A percentile compares a stretch with the other conserved stretches of the same genome.
phyloP scores from a whole-genome alignment of 2,888 invertebrate genomes.

The Macropis europaea region DNA sequence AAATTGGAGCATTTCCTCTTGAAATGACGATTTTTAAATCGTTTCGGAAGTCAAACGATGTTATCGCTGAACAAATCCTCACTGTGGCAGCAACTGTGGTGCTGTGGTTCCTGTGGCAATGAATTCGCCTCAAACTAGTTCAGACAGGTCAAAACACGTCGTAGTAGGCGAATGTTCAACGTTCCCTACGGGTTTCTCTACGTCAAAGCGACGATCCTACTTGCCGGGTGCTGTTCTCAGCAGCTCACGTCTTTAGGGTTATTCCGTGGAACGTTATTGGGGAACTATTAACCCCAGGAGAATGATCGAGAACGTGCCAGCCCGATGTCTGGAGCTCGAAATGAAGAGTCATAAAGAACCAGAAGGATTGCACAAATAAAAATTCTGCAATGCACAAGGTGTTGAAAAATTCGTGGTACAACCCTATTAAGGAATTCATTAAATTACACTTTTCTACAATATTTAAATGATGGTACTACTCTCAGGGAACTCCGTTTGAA shows the following conservation, averaged over 20 bases:
- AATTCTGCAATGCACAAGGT: no score
- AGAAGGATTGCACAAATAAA: neutral
- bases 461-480: no score
- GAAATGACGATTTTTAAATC: no score
- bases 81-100: no score
- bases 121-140: constrained; percentile 18
- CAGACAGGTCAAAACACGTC: constrained; percentile 19
- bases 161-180: neutral
- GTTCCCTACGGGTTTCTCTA: constrained; percentile 27
- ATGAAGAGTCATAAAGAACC: constrained; percentile 6
- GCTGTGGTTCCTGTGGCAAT: neutral
- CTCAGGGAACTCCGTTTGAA: no score
- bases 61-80: no score
- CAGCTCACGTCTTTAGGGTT: constrained; percentile 54
- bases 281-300: constrained; percentile 51
- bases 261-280: constrained; percentile 50
- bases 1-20: no score
- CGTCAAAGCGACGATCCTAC: constrained; percentile 29
- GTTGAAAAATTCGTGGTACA: no score
- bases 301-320: constrained; percentile 17
- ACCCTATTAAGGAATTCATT: no score
- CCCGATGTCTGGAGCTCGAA: neutral
- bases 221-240: constrained; percentile 46
- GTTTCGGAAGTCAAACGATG: no score
- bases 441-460: no score